These are phyloP conservation scores for Autographa gamma DNA, from an alignment of 2,888 invertebrate species.

Conservation along the genomic window DNA sequence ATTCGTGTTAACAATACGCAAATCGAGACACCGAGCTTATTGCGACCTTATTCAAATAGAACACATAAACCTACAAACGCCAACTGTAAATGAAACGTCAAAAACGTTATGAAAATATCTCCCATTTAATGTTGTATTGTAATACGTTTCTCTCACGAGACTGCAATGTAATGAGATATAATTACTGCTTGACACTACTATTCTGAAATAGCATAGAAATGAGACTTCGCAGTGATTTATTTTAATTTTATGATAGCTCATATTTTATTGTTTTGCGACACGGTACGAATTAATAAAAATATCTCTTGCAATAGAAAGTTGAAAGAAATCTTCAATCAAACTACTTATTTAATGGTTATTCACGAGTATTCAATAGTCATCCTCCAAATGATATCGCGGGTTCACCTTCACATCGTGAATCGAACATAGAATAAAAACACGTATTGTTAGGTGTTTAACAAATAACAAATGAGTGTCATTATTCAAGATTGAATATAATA, in stretches of 20 bases:
- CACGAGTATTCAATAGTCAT: constrained; percentile 16
- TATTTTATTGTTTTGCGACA: constrained; percentile 32
- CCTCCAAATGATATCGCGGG: constrained; percentile 12
- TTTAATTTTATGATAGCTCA: constrained; percentile 23
- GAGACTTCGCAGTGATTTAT: constrained; percentile 18
- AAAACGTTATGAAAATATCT: constrained; percentile 48
- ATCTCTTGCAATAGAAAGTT: constrained; percentile 31
- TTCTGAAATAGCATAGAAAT: constrained; percentile 30
- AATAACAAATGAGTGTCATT: constrained; percentile 30
- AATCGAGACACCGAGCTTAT: constrained; percentile 14
- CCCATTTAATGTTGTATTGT: constrained; percentile 53
- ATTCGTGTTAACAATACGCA: constrained; percentile 1
- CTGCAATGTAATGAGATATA: constrained; percentile 43
- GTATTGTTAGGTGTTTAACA: constrained; percentile 30
- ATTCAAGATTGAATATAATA: constrained; percentile 53
- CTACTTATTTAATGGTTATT: constrained; percentile 20
- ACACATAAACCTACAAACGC: constrained; percentile 43
- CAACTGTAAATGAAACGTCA: constrained; percentile 38
- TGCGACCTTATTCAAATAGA: constrained; percentile 36
- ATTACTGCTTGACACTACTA: constrained; percentile 33
- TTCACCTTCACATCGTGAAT: constrained; percentile 45
- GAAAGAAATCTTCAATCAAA: constrained; percentile 18
- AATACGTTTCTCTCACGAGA: constrained; percentile 47
- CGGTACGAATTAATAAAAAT: constrained; percentile 28
- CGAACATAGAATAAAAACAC: constrained; percentile 37